These are phyloP conservation scores for Takifugu ocellatus DNA, from an alignment of 2,797 vertebrate genomes.

Conservation along the genomic window DNA sequence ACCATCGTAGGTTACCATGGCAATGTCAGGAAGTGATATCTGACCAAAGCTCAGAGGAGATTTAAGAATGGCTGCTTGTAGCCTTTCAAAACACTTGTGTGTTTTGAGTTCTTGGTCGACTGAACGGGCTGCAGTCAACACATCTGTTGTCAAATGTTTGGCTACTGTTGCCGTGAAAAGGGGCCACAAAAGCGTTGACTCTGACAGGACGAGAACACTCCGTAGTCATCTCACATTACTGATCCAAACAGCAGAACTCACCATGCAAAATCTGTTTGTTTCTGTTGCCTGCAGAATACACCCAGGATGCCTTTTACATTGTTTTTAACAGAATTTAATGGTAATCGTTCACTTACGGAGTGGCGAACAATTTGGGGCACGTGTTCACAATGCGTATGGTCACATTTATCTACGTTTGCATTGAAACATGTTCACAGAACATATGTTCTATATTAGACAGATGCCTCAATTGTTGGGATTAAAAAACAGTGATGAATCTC, in stretches of 20 bases:
- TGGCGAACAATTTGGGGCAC: no score
- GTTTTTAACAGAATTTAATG: no score
- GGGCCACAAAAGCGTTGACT: slow-evolving; percentile 34
- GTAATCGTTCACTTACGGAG: no score
- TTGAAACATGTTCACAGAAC: no score
- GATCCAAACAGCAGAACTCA: slow-evolving; percentile 3
- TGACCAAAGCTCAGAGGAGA: slow-evolving; percentile 23
- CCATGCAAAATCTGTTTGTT: no score
- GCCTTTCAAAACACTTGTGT: slow-evolving; percentile 26
- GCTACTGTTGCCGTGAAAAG: slow-evolving; percentile 36
- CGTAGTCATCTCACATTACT: slow-evolving; percentile 22
- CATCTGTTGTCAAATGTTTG: slow-evolving; percentile 38
- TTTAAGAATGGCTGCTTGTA: slow-evolving; percentile 18
- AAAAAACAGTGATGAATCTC: slow-evolving; percentile 40
- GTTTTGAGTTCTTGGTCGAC: slow-evolving; percentile 26
- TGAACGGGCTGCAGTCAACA: slow-evolving; percentile 28
- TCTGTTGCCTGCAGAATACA: no score
- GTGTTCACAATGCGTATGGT: no score
- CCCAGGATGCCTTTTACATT: no score
- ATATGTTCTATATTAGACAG: no score
- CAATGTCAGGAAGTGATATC: slow-evolving; percentile 37
- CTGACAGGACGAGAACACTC: slow-evolving; percentile 2
- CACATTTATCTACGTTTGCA: no score
- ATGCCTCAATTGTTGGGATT: not conserved
- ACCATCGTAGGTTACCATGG: slow-evolving; percentile 14